Conservation (phyloP, 2,797 vertebrate species). For the Pseudochromis fuscus region DNA sequence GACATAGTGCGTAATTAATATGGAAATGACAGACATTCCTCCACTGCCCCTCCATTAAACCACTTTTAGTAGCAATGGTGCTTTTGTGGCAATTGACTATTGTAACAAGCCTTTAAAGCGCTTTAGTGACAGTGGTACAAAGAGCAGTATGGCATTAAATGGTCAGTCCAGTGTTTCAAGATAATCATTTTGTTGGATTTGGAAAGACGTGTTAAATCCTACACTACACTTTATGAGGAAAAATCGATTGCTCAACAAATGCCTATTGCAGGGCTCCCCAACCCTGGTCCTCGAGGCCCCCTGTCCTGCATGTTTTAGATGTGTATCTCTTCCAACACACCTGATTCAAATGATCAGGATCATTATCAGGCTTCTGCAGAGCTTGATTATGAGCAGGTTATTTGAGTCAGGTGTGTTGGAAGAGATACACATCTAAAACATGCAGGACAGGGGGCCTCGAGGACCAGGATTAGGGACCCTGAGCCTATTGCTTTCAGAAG, state of each 20-base stretch:
- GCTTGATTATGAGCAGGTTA: too few species aligned
- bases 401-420: too few species aligned
- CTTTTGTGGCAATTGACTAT: slow-evolving; percentile 9
- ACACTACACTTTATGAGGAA: background rate
- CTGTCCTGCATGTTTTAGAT: too few species aligned
- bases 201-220: slow-evolving; percentile 1
- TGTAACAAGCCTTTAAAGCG: slow-evolving; percentile 24
- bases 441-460: too few species aligned
- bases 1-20: slow-evolving; percentile 28
- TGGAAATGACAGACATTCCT: slow-evolving; percentile 36
- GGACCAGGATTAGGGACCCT: too few species aligned
- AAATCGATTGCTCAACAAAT: background rate
- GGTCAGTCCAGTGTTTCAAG: slow-evolving; percentile 10
- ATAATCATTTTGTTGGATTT: slow-evolving; percentile 28
- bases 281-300: too few species aligned
- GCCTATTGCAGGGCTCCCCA: too few species aligned
- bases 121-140: slow-evolving; percentile 36
- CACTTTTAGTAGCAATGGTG: slow-evolving; percentile 22
- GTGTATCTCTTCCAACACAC: too few species aligned
- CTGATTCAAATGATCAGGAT: too few species aligned
- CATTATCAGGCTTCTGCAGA: too few species aligned
- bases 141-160: slow-evolving; percentile 28
- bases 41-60: background rate
- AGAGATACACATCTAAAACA: too few species aligned
- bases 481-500: too few species aligned